These are phyloP conservation scores for Corbicula japonica DNA, from an alignment of 2,888 invertebrate species.

Conservation along the genomic window DNA sequence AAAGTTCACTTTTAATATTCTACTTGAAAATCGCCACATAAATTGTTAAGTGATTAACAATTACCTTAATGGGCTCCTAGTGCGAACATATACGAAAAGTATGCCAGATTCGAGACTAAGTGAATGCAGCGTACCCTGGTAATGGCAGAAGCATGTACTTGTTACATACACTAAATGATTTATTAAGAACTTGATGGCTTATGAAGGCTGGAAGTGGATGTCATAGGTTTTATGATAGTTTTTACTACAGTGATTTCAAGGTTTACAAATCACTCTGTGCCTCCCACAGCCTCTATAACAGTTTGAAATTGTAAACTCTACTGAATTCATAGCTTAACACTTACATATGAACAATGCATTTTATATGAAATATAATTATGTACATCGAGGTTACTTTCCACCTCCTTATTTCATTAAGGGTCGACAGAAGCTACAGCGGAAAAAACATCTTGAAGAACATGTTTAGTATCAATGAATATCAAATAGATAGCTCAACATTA, in stretches of 20 bases:
- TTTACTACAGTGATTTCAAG: constrained; percentile 41
- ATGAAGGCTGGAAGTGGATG: constrained; percentile 51
- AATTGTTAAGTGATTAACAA: constrained; percentile 68
- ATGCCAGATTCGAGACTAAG: constrained; percentile 39
- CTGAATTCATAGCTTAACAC: no score
- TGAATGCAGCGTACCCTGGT: constrained; percentile 24
- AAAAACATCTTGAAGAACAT: no score
- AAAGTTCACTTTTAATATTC: constrained; percentile 45
- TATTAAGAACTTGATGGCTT: constrained; percentile 41
- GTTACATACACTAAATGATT: constrained; percentile 39
- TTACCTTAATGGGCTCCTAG: constrained; percentile 62
- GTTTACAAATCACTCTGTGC: constrained; percentile 51
- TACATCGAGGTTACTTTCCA: no score
- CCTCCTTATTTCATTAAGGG: no score
- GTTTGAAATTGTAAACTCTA: no score
- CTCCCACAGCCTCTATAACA: constrained; percentile 43
- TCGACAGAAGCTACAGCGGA: no score
- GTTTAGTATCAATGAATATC: no score
- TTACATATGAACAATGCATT: no score
- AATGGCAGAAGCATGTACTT: constrained; percentile 46
- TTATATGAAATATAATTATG: no score
- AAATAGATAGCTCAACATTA: no score
- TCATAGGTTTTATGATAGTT: constrained; percentile 49
- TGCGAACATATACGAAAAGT: constrained; percentile 26
- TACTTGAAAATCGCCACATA: constrained; percentile 59